Conservation (phyloP, 1,140 invertebrate genomes). For the Homalodisca vitripennis region DNA sequence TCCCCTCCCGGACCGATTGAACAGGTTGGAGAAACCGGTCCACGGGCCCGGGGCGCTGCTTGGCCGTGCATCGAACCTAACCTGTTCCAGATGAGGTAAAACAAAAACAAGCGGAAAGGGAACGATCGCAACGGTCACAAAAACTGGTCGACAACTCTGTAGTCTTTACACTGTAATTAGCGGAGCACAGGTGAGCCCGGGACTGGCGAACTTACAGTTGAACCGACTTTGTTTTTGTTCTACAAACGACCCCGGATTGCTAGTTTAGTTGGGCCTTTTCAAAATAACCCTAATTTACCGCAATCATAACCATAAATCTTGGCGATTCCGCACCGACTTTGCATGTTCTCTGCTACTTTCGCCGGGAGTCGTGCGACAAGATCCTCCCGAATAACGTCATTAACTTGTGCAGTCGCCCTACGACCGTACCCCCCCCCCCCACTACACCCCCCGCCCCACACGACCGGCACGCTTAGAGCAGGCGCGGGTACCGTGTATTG, state of each 20-base stretch:
- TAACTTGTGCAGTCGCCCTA: too few relatives aligned
- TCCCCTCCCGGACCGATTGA: neutral
- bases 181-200: neutral
- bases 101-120: constrained; percentile 27
- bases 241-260: too few relatives aligned
- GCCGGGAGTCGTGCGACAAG: too few relatives aligned
- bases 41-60: neutral
- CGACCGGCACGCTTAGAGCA: too few relatives aligned
- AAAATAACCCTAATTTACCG: constrained; percentile 17
- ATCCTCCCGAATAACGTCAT: too few relatives aligned
- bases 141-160: constrained; percentile 1
- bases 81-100: constrained; percentile 24
- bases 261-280: neutral
- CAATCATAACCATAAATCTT: constrained; percentile 24
- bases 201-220: too few relatives aligned
- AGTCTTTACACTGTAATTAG: constrained; percentile 1
- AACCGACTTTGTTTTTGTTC: neutral
- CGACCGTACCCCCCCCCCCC: too few relatives aligned
- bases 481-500: too few relatives aligned
- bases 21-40: constrained; percentile 1
- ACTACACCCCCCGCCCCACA: too few relatives aligned
- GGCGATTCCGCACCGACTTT: neutral
- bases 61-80: constrained; percentile 17
- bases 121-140: constrained; percentile 15
- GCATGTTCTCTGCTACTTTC: neutral